phyloP scores from a whole-genome alignment of 2,113 vertebrate species.

The Typhlomys cinereus region DNA sequence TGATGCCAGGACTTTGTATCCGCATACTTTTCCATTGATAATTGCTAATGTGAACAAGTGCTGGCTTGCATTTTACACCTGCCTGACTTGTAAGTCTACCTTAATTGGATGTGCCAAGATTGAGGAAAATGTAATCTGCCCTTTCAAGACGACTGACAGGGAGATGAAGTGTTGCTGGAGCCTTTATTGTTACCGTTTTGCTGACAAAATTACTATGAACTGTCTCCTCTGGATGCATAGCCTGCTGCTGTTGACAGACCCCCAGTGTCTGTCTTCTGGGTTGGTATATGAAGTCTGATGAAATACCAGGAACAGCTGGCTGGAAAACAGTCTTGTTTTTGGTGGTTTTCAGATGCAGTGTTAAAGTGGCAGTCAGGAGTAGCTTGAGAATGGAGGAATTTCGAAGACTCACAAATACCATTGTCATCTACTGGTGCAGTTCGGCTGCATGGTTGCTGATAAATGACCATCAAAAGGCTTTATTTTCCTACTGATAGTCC shows the following conservation, averaged over 20 bases:
- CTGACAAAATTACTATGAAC: slow-evolving; percentile 86
- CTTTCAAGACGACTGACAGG: slow-evolving; percentile 86
- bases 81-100: slow-evolving; percentile 84
- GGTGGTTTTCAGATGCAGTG: neutral
- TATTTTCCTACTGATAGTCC: no score
- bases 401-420: no score
- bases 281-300: slow-evolving; percentile 69
- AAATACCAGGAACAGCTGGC: slow-evolving; percentile 36
- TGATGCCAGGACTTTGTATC: slow-evolving; percentile 82
- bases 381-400: neutral
- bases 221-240: slow-evolving; percentile 76
- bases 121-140: slow-evolving; percentile 87
- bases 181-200: slow-evolving; percentile 84
- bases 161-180: slow-evolving; percentile 84
- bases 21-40: slow-evolving; percentile 85
- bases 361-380: neutral
- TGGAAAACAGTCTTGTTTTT: neutral
- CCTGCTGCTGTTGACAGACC: slow-evolving; percentile 71
- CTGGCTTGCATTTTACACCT: slow-evolving; percentile 87
- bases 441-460: no score
- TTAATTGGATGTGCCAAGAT: slow-evolving; percentile 88
- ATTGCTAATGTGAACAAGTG: slow-evolving; percentile 86
- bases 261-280: slow-evolving; percentile 52
- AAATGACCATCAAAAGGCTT: no score
- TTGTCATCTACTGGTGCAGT: no score